A percentile compares a stretch with the other conserved stretches of the same genome.
These are phyloP conservation scores for Sarcophaga peregrina DNA, from an alignment of 1,140 invertebrate genomes.

Conservation along the genomic window DNA sequence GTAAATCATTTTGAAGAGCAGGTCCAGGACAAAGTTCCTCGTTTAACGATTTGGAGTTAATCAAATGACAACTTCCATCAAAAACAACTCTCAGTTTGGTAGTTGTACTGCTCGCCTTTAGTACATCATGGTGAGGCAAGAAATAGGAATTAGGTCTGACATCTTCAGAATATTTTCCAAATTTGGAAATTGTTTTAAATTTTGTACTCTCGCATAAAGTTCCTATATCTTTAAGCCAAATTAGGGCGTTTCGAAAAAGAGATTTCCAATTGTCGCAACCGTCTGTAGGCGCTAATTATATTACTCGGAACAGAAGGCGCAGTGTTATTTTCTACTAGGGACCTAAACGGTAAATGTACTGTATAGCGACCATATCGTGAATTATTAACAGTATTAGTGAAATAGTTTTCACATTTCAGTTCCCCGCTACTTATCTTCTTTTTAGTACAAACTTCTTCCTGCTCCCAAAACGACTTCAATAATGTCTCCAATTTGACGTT, in stretches of 20 bases:
- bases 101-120: constrained; percentile 53
- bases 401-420: background rate
- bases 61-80: constrained; percentile 50
- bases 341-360: background rate
- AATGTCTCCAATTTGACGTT: background rate
- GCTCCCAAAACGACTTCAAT: background rate
- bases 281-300: background rate
- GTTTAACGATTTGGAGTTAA: constrained; percentile 53
- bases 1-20: constrained; percentile 53
- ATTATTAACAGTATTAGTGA: background rate
- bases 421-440: background rate
- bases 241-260: background rate
- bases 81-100: constrained; percentile 58
- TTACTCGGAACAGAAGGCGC: background rate
- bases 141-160: constrained; percentile 40
- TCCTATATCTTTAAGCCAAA: background rate
- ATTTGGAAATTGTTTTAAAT: constrained; percentile 7
- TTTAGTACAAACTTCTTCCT: background rate
- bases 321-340: background rate
- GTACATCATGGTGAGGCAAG: constrained; percentile 59
- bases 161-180: constrained; percentile 36
- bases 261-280: background rate
- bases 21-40: constrained; percentile 57
- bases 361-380: background rate
- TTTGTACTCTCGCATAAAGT: background rate